These are phyloP conservation scores for Coelopa frigida DNA, from an alignment of 1,140 invertebrate species.

Conservation along the genomic window DNA sequence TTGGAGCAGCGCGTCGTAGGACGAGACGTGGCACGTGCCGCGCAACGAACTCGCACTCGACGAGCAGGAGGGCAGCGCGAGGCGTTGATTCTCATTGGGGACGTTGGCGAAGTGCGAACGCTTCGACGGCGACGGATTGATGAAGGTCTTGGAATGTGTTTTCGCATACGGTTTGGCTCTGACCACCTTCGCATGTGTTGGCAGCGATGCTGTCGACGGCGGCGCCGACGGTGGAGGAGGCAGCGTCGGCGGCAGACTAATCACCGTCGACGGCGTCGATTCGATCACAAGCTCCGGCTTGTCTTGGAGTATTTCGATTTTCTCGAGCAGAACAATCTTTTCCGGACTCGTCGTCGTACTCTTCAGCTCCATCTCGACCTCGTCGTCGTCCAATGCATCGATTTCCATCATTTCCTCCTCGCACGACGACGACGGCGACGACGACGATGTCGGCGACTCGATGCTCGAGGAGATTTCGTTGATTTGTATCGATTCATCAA, in stretches of 20 bases:
- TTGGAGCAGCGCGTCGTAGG: background rate
- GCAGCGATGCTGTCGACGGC: background rate
- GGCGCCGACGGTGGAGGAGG: background rate
- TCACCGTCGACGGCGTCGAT: constrained; percentile 1
- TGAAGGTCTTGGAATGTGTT: no score
- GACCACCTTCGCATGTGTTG: background rate
- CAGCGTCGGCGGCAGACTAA: no score
- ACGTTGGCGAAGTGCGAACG: constrained; percentile 23
- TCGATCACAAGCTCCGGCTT: background rate
- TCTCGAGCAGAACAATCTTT: no score
- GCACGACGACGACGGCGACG: no score
- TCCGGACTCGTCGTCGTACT: no score
- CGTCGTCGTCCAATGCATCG: no score
- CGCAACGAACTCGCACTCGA: background rate
- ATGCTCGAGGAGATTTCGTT: constrained; percentile 53
- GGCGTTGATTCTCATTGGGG: constrained; percentile 36
- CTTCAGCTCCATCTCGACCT: no score
- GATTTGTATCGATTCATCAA: constrained; percentile 50
- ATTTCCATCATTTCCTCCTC: background rate
- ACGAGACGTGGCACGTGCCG: background rate
- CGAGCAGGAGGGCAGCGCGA: constrained; percentile 15
- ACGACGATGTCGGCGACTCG: background rate
- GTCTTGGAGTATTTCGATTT: constrained; percentile 12
- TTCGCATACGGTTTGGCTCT: constrained; percentile 30
- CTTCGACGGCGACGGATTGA: no score